phyloP scores from a whole-genome alignment of 2,113 vertebrate species.

The Anthoscopus minutus region DNA sequence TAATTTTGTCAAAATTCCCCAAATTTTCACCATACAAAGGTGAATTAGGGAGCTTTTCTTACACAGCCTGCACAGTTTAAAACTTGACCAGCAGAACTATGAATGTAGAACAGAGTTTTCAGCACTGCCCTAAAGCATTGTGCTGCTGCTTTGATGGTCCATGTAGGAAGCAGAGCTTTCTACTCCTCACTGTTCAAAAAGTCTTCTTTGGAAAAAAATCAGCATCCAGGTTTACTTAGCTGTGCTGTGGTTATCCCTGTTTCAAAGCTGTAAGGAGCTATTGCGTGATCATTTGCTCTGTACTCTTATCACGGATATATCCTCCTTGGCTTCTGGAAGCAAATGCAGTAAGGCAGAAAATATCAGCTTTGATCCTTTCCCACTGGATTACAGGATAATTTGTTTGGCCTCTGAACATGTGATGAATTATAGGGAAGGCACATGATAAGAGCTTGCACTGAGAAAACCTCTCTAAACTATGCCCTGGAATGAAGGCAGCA shows the following conservation, averaged over 20 bases:
- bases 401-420: background rate
- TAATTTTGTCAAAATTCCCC: background rate
- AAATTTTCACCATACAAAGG: background rate
- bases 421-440: background rate
- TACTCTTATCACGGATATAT: background rate
- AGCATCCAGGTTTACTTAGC: background rate
- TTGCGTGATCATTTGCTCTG: background rate
- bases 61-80: accelerated
- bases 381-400: slow-evolving; percentile 25
- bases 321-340: background rate
- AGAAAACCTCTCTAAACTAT: background rate
- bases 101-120: background rate
- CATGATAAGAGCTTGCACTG: background rate
- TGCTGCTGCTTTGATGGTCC: background rate
- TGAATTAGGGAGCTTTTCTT: background rate
- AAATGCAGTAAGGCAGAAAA: background rate
- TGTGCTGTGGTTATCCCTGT: background rate
- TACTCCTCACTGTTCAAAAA: background rate
- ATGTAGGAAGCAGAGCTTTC: background rate
- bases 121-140: background rate
- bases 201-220: background rate
- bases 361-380: slow-evolving; percentile 31
- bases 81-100: background rate
- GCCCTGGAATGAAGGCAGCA: background rate
- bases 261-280: background rate